Evolutionary conservation across 2,797 vertebrate genomes (phyloP).

Genomic region (Tangara arthus): DNA sequence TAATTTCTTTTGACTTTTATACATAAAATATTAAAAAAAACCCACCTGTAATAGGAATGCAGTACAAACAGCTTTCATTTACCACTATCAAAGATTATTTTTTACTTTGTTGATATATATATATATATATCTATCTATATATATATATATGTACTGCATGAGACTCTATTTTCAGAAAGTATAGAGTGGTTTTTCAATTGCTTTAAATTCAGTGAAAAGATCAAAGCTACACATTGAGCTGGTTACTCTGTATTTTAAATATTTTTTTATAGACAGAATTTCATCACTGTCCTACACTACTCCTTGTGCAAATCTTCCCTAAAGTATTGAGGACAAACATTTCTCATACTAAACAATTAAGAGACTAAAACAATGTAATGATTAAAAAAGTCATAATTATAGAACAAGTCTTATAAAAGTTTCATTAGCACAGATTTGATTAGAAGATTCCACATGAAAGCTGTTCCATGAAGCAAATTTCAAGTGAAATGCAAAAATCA

Average conservation of each 20-base stretch:
- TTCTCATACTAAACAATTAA: not conserved
- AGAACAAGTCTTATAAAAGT: not conserved
- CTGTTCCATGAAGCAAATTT: not conserved
- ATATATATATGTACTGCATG: not conserved
- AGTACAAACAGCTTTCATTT: not conserved
- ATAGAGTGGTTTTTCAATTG: not conserved
- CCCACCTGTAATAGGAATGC: not conserved
- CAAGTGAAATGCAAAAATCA: not conserved
- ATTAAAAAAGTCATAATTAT: not conserved
- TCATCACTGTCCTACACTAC: not conserved
- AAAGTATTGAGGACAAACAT: not conserved
- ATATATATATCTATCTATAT: too few species aligned
- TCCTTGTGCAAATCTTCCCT: not conserved
- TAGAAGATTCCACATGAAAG: not conserved
- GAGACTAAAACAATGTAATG: not conserved
- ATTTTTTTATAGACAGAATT: not conserved
- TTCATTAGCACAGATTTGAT: not conserved
- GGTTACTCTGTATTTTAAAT: not conserved
- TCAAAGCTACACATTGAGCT: not conserved
- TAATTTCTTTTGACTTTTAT: not conserved
- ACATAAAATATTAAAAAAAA: not conserved
- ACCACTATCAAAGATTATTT: not conserved
- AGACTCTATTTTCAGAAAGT: not conserved
- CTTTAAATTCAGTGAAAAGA: not conserved
- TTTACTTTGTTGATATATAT: not conserved